These are phyloP conservation scores for Lateolabrax maculatus DNA, from an alignment of 2,797 vertebrate genomes.

Conservation along the genomic window DNA sequence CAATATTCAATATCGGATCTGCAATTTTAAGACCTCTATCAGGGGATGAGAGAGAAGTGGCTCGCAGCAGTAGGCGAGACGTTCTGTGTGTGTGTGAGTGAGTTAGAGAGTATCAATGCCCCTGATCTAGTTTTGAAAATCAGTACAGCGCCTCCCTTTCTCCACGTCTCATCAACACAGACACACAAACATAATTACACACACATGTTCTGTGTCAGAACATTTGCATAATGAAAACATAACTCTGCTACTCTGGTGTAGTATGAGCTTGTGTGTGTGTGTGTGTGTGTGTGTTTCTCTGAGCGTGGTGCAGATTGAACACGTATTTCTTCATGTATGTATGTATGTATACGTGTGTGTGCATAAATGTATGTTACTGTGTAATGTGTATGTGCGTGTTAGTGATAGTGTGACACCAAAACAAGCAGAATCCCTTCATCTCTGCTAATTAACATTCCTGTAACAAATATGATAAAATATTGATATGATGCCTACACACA, in stretches of 20 bases:
- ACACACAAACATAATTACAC: slow-evolving; percentile 42
- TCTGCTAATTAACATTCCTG: slow-evolving; percentile 75
- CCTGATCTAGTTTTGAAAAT: slow-evolving; percentile 60
- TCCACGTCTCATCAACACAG: slow-evolving; percentile 18
- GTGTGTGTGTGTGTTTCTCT: neutral
- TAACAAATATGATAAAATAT: slow-evolving; percentile 76
- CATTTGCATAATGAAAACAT: slow-evolving; percentile 41
- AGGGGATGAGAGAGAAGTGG: slow-evolving; percentile 41
- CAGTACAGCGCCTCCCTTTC: slow-evolving; percentile 43
- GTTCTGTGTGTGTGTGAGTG: slow-evolving; percentile 17
- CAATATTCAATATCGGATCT: slow-evolving; percentile 73
- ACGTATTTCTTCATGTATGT: neutral
- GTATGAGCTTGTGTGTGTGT: neutral
- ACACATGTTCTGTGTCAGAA: slow-evolving; percentile 20
- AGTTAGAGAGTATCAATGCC: slow-evolving; percentile 33
- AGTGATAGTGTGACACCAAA: slow-evolving; percentile 43
- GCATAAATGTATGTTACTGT: slow-evolving; percentile 12
- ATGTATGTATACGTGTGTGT: neutral
- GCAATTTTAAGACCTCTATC: slow-evolving; percentile 55
- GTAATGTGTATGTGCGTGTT: neutral
- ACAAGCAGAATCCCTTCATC: slow-evolving; percentile 73
- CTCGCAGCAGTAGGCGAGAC: slow-evolving; percentile 36
- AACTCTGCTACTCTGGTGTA: neutral
- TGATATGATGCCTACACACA: slow-evolving; percentile 60
- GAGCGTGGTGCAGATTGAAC: neutral